phyloP scores from a whole-genome alignment of 2,888 invertebrate genomes.

The Melitaea athalia region DNA sequence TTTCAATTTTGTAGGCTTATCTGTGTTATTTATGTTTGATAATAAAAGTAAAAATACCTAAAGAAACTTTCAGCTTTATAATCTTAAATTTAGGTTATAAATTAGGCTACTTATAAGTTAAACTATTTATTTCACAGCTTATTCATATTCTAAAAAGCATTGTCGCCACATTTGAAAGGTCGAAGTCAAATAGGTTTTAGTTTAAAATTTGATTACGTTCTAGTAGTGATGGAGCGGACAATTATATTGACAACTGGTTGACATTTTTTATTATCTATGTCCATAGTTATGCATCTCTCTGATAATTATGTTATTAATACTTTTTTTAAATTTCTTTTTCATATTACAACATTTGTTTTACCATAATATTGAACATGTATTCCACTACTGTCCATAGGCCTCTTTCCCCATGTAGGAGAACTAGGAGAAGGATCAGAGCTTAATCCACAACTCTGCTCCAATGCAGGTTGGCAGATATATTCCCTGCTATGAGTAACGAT shows the following conservation, averaged over 20 bases:
- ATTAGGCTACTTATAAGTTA: constrained; percentile 1
- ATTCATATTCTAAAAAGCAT: not conserved
- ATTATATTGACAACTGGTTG: not conserved
- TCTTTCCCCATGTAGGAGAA: no score
- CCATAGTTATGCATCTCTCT: not conserved
- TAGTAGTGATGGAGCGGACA: not conserved
- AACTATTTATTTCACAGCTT: not conserved
- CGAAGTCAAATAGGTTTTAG: not conserved
- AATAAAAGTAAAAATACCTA: constrained; percentile 1
- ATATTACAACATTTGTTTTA: no score
- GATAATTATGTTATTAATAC: no score
- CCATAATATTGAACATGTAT: no score
- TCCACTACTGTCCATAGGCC: no score
- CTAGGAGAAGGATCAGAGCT: no score
- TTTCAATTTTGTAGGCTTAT: constrained; percentile 1
- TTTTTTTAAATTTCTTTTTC: no score
- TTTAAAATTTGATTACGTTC: not conserved
- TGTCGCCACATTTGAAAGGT: not conserved
- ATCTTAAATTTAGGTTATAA: not conserved
- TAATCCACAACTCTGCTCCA: no score
- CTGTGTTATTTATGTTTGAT: not conserved
- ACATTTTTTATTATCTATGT: not conserved
- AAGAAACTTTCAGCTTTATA: not conserved
- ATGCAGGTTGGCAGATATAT: no score
- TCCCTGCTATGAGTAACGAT: no score